These are phyloP conservation scores for Procambarus virginalis DNA, from an alignment of 1,140 invertebrate genomes.

Conservation along the genomic window DNA sequence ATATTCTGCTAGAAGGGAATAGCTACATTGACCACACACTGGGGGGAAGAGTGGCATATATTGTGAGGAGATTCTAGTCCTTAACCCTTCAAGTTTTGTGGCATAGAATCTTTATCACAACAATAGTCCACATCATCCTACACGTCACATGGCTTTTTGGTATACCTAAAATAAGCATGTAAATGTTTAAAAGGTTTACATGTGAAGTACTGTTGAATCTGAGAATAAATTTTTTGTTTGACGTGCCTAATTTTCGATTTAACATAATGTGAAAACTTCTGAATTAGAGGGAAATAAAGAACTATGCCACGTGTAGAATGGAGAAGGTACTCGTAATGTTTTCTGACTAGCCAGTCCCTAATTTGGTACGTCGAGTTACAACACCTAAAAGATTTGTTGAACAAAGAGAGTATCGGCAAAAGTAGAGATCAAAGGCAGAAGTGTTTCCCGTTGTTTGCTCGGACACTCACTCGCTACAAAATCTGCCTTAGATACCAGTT, in stretches of 20 bases:
- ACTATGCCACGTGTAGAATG: not conserved
- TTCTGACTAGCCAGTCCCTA: conserved; percentile 66
- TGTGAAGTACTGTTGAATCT: too few species aligned
- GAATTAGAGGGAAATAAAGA: too few species aligned
- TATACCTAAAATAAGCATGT: too few species aligned
- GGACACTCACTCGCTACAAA: conserved; percentile 17
- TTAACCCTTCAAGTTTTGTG: not conserved
- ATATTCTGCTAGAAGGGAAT: not conserved
- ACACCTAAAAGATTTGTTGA: conserved; percentile 37
- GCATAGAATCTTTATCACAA: not conserved
- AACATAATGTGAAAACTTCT: too few species aligned
- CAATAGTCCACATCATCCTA: not conserved
- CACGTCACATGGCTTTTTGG: not conserved
- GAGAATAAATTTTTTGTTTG: too few species aligned
- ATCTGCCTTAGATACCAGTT: not conserved
- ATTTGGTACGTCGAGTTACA: conserved; percentile 20
- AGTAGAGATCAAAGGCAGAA: conserved; percentile 41
- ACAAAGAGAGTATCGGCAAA: conserved; percentile 18
- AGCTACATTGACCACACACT: not conserved
- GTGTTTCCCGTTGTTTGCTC: conserved; percentile 54
- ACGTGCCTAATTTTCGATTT: too few species aligned
- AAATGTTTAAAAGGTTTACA: too few species aligned
- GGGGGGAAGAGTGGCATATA: not conserved
- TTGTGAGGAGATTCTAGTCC: not conserved
- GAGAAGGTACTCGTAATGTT: conserved; percentile 23